Evolutionary conservation across 30 jellyfish, hydroid and myxozoan species (phyloP).

Genomic region (Hydractinia symbiolongicarpus): DNA sequence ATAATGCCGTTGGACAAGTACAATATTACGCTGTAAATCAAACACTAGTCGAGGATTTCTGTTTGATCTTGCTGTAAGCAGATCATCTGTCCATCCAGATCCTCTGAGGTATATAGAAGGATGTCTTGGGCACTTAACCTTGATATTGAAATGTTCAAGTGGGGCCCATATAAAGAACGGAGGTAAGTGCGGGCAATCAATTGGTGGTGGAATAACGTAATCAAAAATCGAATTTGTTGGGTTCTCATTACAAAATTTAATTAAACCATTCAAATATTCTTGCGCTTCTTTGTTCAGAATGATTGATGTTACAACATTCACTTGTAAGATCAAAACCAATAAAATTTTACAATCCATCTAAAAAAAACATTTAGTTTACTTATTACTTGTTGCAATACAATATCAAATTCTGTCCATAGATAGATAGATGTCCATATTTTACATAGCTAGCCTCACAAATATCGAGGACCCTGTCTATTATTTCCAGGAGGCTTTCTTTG

Average conservation of each 20-base stretch:
- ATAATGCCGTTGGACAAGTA: constrained; percentile 5
- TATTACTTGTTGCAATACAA: no score
- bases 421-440: no score
- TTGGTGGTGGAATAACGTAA: not conserved
- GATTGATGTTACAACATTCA: not conserved
- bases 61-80: not conserved
- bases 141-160: constrained; percentile 8
- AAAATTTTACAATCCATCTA: not conserved
- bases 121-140: not conserved
- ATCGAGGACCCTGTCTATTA: no score
- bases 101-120: not conserved
- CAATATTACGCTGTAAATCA: constrained; percentile 1
- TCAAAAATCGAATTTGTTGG: constrained; percentile 6
- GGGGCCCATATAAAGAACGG: constrained; percentile 7
- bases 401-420: no score
- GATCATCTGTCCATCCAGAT: constrained; percentile 17
- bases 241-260: not conserved
- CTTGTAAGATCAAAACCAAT: not conserved
- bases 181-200: not conserved
- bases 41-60: not conserved
- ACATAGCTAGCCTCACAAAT: no score
- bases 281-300: not conserved
- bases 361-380: no score
- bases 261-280: not conserved
- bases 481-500: no score